Base-by-base conservation (phyloP, 2,888 invertebrate species). In the Spialia ferax region DNA sequence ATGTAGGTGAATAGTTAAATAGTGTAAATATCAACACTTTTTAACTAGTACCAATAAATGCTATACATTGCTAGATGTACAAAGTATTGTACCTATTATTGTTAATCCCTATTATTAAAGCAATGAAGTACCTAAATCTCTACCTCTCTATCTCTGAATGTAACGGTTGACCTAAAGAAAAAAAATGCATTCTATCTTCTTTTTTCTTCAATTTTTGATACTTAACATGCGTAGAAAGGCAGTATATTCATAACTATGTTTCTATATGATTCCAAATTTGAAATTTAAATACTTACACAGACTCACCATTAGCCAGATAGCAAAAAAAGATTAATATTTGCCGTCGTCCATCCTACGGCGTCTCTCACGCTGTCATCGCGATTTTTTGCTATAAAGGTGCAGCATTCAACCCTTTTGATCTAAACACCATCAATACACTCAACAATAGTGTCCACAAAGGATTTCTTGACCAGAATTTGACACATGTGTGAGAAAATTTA, bases 391-490 rank as follows among this genome's bases (percentile, higher is more conserved):
- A 69, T 69, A 80, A 87, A 89, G 88, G 87, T 91, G 87, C 15
- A 7, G 81, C 76, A 86, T 81, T 79, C 84, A 91, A 91, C 88
- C 90, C 92, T 42, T 91, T 91, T 73, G 80, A 75, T 60, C 52
- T 42, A 18, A 11, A 65, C 50, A 79, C 76, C 57, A 79, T 82
- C 82, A 79, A 77, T 77, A 77, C 75, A 75, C 80, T 77, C 79
- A 82, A 80, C 86, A 89, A 88, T 82, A 74, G 76, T 78, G 80
- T 73, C 81, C 84, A 92, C 87, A 93, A 92, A 85, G 77, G 85
- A 80, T 86, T 83, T 77, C 90, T 87, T 93, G 93, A 93, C 93
- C 93, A 91, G 89, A 90, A 89, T 85, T 84, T 82, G 82, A 75
- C 89, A 88, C 80, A 84, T 86, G 86, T 88, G 85, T 85, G 86